phyloP scores from a whole-genome alignment of 2,888 invertebrate genomes.

The Acanthopleura granulata region DNA sequence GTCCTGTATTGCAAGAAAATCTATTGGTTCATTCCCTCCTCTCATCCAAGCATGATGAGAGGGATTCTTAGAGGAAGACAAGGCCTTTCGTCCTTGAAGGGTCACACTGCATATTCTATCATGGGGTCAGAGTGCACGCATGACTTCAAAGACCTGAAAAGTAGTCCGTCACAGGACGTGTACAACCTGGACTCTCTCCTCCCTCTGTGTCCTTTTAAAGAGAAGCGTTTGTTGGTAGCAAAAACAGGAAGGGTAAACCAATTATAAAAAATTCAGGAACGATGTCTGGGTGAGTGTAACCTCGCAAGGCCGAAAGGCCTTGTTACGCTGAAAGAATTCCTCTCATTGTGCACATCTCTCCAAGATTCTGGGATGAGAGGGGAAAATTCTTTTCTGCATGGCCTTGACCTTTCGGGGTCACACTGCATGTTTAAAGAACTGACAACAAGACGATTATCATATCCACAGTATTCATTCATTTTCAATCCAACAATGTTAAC shows the following conservation, averaged over 20 bases:
- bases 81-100: not conserved
- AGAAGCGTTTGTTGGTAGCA: not conserved
- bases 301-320: not conserved
- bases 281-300: not conserved
- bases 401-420: too few relatives aligned
- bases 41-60: too few relatives aligned
- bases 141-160: not conserved
- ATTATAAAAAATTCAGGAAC: too few relatives aligned
- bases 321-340: not conserved
- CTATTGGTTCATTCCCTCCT: too few relatives aligned
- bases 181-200: not conserved
- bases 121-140: not conserved
- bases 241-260: too few relatives aligned
- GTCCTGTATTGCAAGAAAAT: not conserved
- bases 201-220: not conserved
- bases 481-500: too few relatives aligned
- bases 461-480: constrained; percentile 17
- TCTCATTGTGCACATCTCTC: too few relatives aligned
- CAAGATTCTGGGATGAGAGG: not conserved
- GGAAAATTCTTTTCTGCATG: too few relatives aligned
- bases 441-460: not conserved
- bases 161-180: not conserved
- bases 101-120: not conserved
- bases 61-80: not conserved
- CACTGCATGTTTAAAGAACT: too few relatives aligned